Evolutionary conservation across 2,113 vertebrate genomes (phyloP).

Genomic region (Echinops telfairi): DNA sequence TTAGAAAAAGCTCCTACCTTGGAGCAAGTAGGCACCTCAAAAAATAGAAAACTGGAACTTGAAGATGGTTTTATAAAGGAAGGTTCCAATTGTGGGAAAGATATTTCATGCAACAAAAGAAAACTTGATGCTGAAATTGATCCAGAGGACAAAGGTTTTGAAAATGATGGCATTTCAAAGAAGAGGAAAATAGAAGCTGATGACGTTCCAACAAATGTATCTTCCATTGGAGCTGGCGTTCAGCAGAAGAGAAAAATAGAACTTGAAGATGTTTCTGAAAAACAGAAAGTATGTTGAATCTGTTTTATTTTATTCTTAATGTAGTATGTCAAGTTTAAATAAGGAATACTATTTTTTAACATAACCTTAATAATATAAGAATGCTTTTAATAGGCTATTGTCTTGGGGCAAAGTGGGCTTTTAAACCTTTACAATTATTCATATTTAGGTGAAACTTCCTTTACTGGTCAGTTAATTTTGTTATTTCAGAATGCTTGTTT

Average conservation of each 20-base stretch:
- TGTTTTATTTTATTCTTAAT: conserved; percentile 17
- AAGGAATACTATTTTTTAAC: background rate
- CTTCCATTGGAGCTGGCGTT: conserved; percentile 44
- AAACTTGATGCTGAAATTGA: conserved; percentile 64
- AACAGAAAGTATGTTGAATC: conserved; percentile 80
- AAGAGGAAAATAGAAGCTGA: conserved; percentile 65
- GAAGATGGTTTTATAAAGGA: conserved; percentile 78
- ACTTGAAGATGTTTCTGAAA: conserved; percentile 69
- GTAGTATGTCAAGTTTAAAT: background rate
- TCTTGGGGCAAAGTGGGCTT: background rate
- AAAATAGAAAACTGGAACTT: conserved; percentile 72
- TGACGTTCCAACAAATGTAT: conserved; percentile 38
- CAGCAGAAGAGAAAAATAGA: conserved; percentile 74
- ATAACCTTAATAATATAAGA: conserved; percentile 21
- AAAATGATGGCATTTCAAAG: conserved; percentile 60
- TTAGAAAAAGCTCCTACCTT: conserved; percentile 62
- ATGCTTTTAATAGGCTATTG: background rate
- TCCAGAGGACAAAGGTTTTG: conserved; percentile 69
- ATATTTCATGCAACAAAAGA: conserved; percentile 67
- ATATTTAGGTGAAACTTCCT: conserved; percentile 40
- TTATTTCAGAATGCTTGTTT: conserved; percentile 48
- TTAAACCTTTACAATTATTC: conserved; percentile 11
- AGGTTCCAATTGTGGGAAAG: conserved; percentile 56
- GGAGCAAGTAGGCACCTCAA: background rate
- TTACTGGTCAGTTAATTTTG: conserved; percentile 31